Percentiles rank a stretch among this genome's conserved stretches.
Conservation (phyloP, 1,140 invertebrate species). For the Cotesia vestalis region DNA sequence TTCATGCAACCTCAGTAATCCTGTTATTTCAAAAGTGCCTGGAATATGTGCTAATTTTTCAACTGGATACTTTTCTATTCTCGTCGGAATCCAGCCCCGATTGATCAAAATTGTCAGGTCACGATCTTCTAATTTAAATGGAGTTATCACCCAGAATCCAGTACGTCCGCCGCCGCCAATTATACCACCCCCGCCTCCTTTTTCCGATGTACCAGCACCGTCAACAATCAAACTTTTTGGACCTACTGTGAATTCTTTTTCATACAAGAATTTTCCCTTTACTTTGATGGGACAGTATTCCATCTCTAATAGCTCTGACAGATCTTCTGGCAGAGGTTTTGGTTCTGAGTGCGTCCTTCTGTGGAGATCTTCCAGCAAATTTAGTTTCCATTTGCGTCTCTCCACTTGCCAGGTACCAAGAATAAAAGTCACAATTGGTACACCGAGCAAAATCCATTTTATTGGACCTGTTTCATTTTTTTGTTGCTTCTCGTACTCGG, state of each 20-base stretch:
- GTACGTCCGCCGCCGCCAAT: constrained; percentile 57
- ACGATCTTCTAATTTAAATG: constrained; percentile 79
- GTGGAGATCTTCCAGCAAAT: constrained; percentile 78
- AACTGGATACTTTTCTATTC: constrained; percentile 69
- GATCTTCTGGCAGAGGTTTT: constrained; percentile 74
- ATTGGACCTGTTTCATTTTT: neutral
- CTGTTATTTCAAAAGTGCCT: constrained; percentile 80
- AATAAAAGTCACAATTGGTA: constrained; percentile 82
- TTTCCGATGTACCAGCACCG: constrained; percentile 60
- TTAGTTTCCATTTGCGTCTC: constrained; percentile 85
- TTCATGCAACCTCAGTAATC: constrained; percentile 81
- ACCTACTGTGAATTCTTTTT: constrained; percentile 82
- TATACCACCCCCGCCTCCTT: constrained; percentile 49
- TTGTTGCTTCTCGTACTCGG: neutral
- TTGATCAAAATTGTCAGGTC: constrained; percentile 86
- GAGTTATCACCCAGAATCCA: constrained; percentile 81
- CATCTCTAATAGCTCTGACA: constrained; percentile 73
- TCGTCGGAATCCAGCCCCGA: constrained; percentile 87
- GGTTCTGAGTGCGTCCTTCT: constrained; percentile 69
- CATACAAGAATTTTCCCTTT: constrained; percentile 79
- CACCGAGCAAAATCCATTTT: constrained; percentile 36
- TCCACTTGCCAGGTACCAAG: constrained; percentile 91
- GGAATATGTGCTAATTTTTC: constrained; percentile 71
- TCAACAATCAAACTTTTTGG: constrained; percentile 78
- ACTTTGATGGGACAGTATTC: constrained; percentile 84